phyloP scores from a whole-genome alignment of 2,113 vertebrate genomes.

The Murina feae region DNA sequence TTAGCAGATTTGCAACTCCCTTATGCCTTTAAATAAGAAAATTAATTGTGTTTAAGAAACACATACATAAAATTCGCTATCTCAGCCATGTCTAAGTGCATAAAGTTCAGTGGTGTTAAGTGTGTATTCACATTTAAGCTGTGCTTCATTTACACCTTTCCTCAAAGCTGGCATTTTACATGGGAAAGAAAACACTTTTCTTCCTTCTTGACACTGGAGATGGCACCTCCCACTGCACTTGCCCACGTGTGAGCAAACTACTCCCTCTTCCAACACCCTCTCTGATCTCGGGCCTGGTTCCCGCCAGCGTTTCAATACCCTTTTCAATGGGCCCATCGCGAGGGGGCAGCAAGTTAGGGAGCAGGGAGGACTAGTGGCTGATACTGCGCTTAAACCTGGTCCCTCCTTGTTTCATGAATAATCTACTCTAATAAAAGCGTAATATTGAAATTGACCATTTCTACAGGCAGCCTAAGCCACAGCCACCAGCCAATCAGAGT shows the following conservation, averaged over 20 bases:
- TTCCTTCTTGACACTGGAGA: neutral
- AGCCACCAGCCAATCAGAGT: too few relatives aligned
- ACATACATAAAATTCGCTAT: neutral
- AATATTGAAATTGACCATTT: too few relatives aligned
- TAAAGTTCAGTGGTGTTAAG: neutral
- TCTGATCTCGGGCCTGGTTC: neutral
- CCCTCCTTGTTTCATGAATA: neutral
- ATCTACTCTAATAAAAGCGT: too few relatives aligned
- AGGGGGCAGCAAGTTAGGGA: neutral
- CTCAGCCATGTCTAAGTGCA: neutral
- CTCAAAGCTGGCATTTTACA: neutral
- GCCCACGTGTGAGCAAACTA: neutral
- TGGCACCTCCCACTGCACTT: neutral
- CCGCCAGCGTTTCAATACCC: neutral
- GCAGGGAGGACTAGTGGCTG: neutral
- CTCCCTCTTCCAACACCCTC: neutral
- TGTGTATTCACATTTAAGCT: neutral
- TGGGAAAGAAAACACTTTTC: neutral
- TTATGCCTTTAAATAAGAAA: neutral
- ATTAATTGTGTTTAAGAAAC: neutral
- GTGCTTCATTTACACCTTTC: neutral
- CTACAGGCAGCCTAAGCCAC: too few relatives aligned
- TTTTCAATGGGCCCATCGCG: neutral
- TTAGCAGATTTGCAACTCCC: neutral
- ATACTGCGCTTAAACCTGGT: neutral